Percentiles rank a stretch among this genome's conserved stretches.
Evolutionary conservation across 2,113 vertebrate genomes (phyloP).

Genomic region (Bostrychus sinensis): DNA sequence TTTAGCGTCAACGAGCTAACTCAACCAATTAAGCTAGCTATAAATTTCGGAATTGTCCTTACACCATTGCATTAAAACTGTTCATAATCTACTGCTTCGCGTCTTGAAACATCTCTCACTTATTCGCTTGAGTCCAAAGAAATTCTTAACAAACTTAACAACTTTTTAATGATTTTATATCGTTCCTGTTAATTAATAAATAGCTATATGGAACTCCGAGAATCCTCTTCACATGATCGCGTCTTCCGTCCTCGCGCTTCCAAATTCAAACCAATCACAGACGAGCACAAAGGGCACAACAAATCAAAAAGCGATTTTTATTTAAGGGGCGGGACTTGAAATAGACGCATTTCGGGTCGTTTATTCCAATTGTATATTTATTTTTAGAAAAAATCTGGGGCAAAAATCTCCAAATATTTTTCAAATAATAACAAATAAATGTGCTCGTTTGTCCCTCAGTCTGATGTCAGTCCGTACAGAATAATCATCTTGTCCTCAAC

Average conservation of each 20-base stretch:
- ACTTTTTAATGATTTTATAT: background rate
- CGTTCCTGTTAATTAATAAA: too few relatives aligned
- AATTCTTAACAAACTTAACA: background rate
- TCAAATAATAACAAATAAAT: too few relatives aligned
- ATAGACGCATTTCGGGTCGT: too few relatives aligned
- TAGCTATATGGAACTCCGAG: too few relatives aligned
- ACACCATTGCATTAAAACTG: background rate
- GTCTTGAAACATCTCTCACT: background rate
- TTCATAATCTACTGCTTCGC: background rate
- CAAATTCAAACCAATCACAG: background rate
- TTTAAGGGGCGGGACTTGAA: background rate
- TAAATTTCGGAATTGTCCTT: background rate
- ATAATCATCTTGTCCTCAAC: constrained; percentile 90
- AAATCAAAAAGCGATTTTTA: background rate
- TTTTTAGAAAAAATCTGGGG: too few relatives aligned
- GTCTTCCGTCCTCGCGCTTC: background rate
- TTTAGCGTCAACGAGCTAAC: background rate
- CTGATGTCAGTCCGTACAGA: constrained; percentile 68
- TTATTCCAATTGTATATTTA: too few relatives aligned
- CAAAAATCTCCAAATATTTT: too few relatives aligned
- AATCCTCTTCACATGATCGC: background rate
- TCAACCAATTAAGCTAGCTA: background rate
- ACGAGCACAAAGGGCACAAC: background rate
- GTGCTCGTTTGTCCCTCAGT: too few relatives aligned
- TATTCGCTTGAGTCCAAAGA: too few relatives aligned